Evolutionary conservation across 2,888 invertebrate genomes (phyloP).

Genomic region (Acanthosepion esculentum): DNA sequence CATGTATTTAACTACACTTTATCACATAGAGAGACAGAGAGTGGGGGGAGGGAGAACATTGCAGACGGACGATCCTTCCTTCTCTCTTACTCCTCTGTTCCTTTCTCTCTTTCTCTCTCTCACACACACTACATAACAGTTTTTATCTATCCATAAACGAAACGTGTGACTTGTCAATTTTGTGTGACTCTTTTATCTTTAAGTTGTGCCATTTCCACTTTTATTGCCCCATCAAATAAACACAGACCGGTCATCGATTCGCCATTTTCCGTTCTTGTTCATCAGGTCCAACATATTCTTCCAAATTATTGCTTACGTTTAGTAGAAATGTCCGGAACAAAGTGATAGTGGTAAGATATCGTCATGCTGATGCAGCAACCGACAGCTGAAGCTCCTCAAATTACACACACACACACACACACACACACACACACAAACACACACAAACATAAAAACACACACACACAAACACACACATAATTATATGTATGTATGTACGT

Average conservation of each 20-base stretch:
- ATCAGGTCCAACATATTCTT: not conserved
- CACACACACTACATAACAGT: not conserved
- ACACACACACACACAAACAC: not conserved
- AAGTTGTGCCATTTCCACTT: not conserved
- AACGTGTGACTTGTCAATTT: not conserved
- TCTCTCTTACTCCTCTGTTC: too few species aligned
- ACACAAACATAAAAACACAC: not conserved
- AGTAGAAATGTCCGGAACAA: not conserved
- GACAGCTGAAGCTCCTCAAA: not conserved
- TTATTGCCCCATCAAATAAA: not conserved
- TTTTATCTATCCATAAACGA: not conserved
- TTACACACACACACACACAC: not conserved
- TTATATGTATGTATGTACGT: not conserved
- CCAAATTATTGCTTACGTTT: not conserved
- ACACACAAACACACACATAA: not conserved
- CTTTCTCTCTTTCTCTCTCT: too few species aligned
- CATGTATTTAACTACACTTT: too few species aligned
- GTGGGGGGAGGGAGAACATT: too few species aligned
- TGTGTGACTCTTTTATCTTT: not conserved
- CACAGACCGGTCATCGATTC: not conserved
- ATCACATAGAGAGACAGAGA: too few species aligned
- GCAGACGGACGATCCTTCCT: too few species aligned
- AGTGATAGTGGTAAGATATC: not conserved
- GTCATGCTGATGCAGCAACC: not conserved
- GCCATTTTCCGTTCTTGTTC: not conserved